Evolutionary conservation across 2,888 invertebrate genomes (phyloP), one percentile per base, ranked within the genome.

Genomic region (Argyresthia albistria): DNA sequence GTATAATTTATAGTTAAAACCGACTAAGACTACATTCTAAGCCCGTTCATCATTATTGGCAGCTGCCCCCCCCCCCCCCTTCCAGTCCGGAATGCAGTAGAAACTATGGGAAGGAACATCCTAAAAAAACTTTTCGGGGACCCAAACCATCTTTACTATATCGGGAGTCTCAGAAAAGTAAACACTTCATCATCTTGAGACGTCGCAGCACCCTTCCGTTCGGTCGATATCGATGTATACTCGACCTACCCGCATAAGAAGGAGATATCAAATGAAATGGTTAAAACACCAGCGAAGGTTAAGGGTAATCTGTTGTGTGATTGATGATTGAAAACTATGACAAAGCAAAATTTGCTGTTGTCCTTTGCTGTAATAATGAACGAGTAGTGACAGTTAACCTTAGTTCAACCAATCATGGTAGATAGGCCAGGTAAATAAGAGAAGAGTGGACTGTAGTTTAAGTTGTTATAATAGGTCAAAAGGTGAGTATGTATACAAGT

Each of bases 71-170:
- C 61, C 59, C 64, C 63, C 57, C 60, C 71, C 63, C 66, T 62
- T 72, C 66, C 69, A 60, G 58, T 67, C 82, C 83, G 86, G 84
- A 84, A 73, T 86, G 86, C 86, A 83, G 86, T 73, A 48, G 70
- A 70, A 74, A 70, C 70, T 74, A 73, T 79, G 74, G 74, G 73
- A 73, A 75, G 25, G 25, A 25, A 2, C 25, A 4, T 25, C 6
- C 25, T 6, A 4, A 25, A 25, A 25, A 4, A 25, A 25, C 25
- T 25, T 25, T 25, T 25, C 25, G 25, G 25, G 25, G 25, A 4
- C 25, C 25, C 25, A 6, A 25, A 25, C 25, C 25, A 4, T 6
- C 25, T 25, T 25, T 25, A 25, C 25, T 25, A 25, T 6, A 25
- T 25, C 25, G 6, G 25, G 25, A 2, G 25, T 4, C 25, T 25